phyloP scores from a whole-genome alignment of 2,113 vertebrate species.

The Pongo pygmaeus region DNA sequence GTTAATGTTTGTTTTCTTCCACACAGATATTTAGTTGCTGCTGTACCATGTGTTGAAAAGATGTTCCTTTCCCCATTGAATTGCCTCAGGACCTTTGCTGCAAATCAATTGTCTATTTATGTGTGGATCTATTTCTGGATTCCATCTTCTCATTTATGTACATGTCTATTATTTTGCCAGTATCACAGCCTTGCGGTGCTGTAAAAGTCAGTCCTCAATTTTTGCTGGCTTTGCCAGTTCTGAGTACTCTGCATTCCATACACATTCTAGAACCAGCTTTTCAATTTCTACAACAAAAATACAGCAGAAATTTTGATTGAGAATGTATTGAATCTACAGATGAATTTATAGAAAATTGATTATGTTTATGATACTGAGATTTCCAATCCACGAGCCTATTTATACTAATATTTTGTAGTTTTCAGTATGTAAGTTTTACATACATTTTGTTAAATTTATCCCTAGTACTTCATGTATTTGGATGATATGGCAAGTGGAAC shows the following conservation, averaged over 20 bases:
- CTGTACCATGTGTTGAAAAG: neutral
- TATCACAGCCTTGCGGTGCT: neutral
- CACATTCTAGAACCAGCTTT: neutral
- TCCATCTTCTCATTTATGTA: neutral
- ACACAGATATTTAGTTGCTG: neutral
- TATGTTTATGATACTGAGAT: neutral
- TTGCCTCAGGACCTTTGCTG: neutral
- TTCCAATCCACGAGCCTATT: neutral
- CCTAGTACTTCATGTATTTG: neutral
- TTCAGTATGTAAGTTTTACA: neutral
- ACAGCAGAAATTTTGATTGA: neutral
- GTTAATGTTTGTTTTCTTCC: neutral
- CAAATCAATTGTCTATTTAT: neutral
- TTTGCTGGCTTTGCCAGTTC: neutral
- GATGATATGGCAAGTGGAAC: neutral
- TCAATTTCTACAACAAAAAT: neutral
- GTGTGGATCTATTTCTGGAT: neutral
- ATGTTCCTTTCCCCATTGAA: neutral
- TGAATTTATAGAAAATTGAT: neutral
- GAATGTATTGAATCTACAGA: neutral
- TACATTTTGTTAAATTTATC: neutral
- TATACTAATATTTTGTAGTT: neutral
- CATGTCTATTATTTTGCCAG: neutral
- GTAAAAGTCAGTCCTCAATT: neutral
- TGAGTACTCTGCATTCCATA: neutral